Evolutionary conservation across 2,888 invertebrate genomes (phyloP).

Genomic region (Ectropis crepuscularia): DNA sequence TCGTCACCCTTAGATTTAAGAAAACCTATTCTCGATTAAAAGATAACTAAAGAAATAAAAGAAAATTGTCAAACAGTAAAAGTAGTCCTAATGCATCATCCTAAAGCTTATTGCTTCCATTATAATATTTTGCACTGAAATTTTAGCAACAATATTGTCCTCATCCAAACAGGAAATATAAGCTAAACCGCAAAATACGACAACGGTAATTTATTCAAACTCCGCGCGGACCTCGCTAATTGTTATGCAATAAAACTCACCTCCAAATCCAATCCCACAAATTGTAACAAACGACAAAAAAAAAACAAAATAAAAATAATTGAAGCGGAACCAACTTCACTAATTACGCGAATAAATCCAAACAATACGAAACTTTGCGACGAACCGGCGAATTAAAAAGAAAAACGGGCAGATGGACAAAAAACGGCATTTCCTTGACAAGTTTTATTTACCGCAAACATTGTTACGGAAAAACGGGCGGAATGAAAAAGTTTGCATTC

Average conservation of each 20-base stretch:
- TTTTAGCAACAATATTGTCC: too few species aligned
- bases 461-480: conserved; percentile 74
- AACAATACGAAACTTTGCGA: conserved; percentile 73
- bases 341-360: conserved; percentile 84
- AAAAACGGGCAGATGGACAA: conserved; percentile 74
- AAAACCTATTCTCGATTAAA: too few species aligned
- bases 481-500: conserved; percentile 80
- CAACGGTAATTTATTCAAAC: conserved; percentile 48
- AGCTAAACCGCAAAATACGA: conserved; percentile 15
- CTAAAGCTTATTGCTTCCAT: too few species aligned
- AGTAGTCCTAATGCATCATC: too few species aligned
- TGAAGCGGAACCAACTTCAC: conserved; percentile 80
- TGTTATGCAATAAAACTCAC: conserved; percentile 62
- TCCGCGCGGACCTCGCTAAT: conserved; percentile 53
- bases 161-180: conserved; percentile 25
- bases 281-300: conserved; percentile 65
- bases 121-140: too few species aligned
- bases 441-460: conserved; percentile 84
- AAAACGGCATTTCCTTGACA: conserved; percentile 81
- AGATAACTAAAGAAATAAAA: too few species aligned
- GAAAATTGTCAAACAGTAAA: too few species aligned
- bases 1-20: too few species aligned
- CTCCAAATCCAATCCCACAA: conserved; percentile 70
- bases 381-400: conserved; percentile 78
- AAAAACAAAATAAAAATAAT: conserved; percentile 77